Evolutionary conservation across 2,797 vertebrate species (phyloP).

Genomic region (Lophius americanus): DNA sequence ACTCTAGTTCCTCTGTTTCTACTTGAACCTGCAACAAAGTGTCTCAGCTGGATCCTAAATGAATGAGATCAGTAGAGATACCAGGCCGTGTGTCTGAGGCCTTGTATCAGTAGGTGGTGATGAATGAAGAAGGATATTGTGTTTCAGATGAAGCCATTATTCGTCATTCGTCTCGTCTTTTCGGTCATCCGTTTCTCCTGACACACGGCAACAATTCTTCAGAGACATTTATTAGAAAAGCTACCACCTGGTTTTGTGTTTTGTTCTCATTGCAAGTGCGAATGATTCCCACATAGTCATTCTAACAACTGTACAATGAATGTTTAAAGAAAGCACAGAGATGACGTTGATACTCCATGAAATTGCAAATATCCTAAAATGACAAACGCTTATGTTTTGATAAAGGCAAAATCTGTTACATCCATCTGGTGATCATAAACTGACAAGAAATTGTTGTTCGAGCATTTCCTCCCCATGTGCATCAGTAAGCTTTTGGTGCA

Average conservation of each 20-base stretch:
- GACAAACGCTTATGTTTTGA: no score
- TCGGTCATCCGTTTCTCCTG: constrained; percentile 17
- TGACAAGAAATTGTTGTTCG: no score
- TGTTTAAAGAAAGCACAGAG: no score
- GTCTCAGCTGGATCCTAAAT: constrained; percentile 60
- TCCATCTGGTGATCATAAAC: no score
- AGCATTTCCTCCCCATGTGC: no score
- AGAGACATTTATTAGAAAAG: background rate
- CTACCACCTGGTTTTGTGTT: background rate
- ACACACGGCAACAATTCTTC: constrained; percentile 1
- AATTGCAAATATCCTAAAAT: no score
- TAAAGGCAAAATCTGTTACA: no score
- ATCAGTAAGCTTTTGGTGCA: no score
- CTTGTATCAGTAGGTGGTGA: constrained; percentile 74
- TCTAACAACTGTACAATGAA: no score
- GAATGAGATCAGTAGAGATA: constrained; percentile 64
- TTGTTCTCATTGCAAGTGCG: no score
- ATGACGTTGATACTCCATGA: no score
- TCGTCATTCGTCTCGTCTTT: constrained; percentile 30
- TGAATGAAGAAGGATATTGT: constrained; percentile 80
- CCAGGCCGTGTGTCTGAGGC: constrained; percentile 15
- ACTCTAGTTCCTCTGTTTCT: constrained; percentile 10
- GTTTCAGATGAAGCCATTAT: constrained; percentile 70
- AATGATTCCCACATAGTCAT: no score
- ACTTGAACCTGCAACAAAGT: constrained; percentile 32